These are phyloP conservation scores for Temnothorax longispinosus DNA, from an alignment of 1,140 invertebrate species.

Conservation along the genomic window DNA sequence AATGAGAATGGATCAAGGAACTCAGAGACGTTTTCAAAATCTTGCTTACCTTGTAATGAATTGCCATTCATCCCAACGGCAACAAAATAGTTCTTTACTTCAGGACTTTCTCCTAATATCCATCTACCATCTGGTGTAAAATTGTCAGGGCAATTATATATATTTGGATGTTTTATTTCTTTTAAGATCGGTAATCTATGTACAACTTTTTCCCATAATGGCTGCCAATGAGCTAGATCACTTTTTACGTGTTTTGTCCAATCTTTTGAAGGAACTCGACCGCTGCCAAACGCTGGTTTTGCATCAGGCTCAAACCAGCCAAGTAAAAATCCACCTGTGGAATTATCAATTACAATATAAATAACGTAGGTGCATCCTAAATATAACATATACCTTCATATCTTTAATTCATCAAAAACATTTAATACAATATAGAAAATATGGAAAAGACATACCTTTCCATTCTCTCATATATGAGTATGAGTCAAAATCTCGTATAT, in stretches of 20 bases:
- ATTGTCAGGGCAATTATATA: conserved; percentile 91
- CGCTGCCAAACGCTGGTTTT: conserved; percentile 89
- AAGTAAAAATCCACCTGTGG: conserved; percentile 86
- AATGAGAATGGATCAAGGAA: not conserved
- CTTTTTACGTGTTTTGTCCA: conserved; percentile 86
- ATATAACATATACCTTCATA: not conserved
- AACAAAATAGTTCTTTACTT: conserved; percentile 93
- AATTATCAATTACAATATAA: not conserved
- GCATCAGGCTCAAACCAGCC: conserved; percentile 90
- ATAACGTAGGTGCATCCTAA: not conserved
- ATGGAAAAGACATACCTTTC: conserved; percentile 72
- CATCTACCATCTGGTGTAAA: conserved; percentile 91
- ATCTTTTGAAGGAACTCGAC: conserved; percentile 86
- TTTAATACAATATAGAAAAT: not conserved
- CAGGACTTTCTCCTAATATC: conserved; percentile 91
- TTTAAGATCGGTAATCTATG: conserved; percentile 89
- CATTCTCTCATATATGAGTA: conserved; percentile 88
- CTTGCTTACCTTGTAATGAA: conserved; percentile 85
- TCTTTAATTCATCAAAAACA: not conserved
- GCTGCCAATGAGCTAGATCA: conserved; percentile 90
- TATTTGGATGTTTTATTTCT: conserved; percentile 85
- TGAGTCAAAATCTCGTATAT: conserved; percentile 90
- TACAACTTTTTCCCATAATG: conserved; percentile 88
- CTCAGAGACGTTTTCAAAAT: not conserved
- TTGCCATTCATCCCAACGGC: conserved; percentile 91